Evolutionary conservation across 2,888 invertebrate species (phyloP).

Genomic region (Marasmarcha lunaedactyla): DNA sequence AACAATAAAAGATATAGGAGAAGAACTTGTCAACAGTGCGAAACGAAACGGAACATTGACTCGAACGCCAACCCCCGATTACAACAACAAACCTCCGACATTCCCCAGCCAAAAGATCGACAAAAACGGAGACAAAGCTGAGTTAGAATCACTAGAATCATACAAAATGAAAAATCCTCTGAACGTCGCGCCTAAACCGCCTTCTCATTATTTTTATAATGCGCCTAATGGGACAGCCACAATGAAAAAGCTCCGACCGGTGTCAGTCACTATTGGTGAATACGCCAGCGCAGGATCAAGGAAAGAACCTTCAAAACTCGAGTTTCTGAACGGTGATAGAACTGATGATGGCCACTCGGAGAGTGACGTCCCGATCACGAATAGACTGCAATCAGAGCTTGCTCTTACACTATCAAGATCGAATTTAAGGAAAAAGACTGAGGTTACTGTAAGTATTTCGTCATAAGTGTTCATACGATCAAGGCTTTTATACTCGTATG

Average conservation of each 20-base stretch:
- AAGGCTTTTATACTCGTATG: background rate
- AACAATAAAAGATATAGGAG: background rate
- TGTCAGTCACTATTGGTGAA: conserved; percentile 80
- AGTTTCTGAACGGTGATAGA: conserved; percentile 71
- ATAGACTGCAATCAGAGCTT: conserved; percentile 79
- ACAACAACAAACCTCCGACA: conserved; percentile 35
- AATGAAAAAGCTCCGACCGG: conserved; percentile 70
- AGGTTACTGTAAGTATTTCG: conserved; percentile 71
- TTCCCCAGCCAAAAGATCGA: conserved; percentile 27
- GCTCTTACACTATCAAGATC: conserved; percentile 81
- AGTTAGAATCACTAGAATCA: conserved; percentile 82
- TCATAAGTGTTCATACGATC: conserved; percentile 1
- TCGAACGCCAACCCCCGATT: conserved; percentile 54
- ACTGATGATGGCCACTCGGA: conserved; percentile 34
- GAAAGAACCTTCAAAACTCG: conserved; percentile 77
- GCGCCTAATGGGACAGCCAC: conserved; percentile 67
- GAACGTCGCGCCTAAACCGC: conserved; percentile 73
- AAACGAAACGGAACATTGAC: conserved; percentile 33
- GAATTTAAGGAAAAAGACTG: conserved; percentile 80
- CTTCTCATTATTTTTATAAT: conserved; percentile 76
- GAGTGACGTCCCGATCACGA: conserved; percentile 68
- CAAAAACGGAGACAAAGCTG: conserved; percentile 70
- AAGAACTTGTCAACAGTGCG: background rate
- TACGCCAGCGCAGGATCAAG: conserved; percentile 69
- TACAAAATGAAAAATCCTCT: conserved; percentile 77